Evolutionary conservation across 2,113 vertebrate species (phyloP).

Genomic region (Galeopterus variegatus): DNA sequence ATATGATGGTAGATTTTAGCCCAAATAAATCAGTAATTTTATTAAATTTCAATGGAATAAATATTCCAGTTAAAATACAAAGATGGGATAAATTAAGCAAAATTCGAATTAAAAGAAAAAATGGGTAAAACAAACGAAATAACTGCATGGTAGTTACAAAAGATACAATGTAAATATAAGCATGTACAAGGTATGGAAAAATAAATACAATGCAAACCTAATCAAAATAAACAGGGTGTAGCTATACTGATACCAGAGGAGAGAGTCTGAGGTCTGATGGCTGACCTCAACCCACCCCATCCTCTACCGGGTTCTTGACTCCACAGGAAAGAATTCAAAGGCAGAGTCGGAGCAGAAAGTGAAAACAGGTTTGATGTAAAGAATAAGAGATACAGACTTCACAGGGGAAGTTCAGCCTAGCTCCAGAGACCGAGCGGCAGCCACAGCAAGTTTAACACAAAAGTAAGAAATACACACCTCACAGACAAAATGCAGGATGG

Average conservation of each 20-base stretch:
- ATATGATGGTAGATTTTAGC: neutral
- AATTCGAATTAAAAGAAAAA: neutral
- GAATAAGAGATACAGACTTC: too few species aligned
- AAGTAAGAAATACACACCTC: too few species aligned
- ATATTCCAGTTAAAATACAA: neutral
- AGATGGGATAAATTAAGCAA: neutral
- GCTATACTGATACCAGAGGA: neutral
- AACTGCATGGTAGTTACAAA: neutral
- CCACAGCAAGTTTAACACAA: too few species aligned
- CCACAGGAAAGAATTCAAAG: too few species aligned
- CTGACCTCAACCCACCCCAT: too few species aligned
- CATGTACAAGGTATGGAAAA: neutral
- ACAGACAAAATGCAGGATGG: too few species aligned
- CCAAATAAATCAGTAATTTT: neutral
- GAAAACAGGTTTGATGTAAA: too few species aligned
- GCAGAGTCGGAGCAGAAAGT: too few species aligned
- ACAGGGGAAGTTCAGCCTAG: too few species aligned
- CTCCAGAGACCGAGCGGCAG: too few species aligned
- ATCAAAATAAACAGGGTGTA: neutral
- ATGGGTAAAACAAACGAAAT: constrained; percentile 16
- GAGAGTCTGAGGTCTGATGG: too few species aligned
- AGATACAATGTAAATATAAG: neutral
- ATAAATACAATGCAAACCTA: neutral
- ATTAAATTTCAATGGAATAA: constrained; percentile 14
- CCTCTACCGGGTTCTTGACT: too few species aligned